phyloP scores from a whole-genome alignment of 2,113 vertebrate species.

The Lucifuga dentata region DNA sequence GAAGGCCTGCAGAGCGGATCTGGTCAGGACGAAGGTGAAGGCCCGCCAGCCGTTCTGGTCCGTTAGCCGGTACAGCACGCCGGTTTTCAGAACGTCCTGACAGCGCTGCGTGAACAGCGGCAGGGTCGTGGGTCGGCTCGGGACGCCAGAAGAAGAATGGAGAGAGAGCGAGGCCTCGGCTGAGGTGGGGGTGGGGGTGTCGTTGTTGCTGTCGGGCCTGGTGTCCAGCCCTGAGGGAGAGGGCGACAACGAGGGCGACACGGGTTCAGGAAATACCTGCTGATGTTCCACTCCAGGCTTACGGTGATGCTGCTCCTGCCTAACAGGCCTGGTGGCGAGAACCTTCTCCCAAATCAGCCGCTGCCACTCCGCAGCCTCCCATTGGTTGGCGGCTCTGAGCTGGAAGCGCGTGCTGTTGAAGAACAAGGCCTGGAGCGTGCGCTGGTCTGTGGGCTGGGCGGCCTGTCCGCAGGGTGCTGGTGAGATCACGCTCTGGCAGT shows the following conservation, averaged over 20 bases:
- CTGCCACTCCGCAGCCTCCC: slow-evolving; percentile 95
- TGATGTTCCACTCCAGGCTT: slow-evolving; percentile 61
- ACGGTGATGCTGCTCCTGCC: slow-evolving; percentile 68
- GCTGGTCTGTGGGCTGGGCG: slow-evolving; percentile 83
- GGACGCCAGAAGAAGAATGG: slow-evolving; percentile 61
- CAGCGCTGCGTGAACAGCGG: slow-evolving; percentile 84
- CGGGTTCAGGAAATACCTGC: slow-evolving; percentile 41
- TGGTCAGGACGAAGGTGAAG: slow-evolving; percentile 92
- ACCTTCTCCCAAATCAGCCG: slow-evolving; percentile 91
- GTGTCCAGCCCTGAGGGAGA: slow-evolving; percentile 65
- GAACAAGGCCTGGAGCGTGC: slow-evolving; percentile 89
- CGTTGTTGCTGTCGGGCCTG: slow-evolving; percentile 53
- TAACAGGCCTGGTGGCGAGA: slow-evolving; percentile 75
- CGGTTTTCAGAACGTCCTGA: slow-evolving; percentile 88
- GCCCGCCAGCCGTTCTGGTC: slow-evolving; percentile 94
- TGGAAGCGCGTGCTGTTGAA: slow-evolving; percentile 91
- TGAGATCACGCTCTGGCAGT: slow-evolving; percentile 90
- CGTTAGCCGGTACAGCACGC: slow-evolving; percentile 88
- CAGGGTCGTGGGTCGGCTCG: slow-evolving; percentile 83
- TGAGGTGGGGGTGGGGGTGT: slow-evolving; percentile 46
- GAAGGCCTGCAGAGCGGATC: slow-evolving; percentile 89
- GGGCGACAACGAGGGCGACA: slow-evolving; percentile 60
- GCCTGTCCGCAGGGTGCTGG: slow-evolving; percentile 68
- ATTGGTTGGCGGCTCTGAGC: slow-evolving; percentile 88
- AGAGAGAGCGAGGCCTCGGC: slow-evolving; percentile 50